Evolutionary conservation across 2,888 invertebrate species (phyloP).

Genomic region (Cataglyphis albicans): DNA sequence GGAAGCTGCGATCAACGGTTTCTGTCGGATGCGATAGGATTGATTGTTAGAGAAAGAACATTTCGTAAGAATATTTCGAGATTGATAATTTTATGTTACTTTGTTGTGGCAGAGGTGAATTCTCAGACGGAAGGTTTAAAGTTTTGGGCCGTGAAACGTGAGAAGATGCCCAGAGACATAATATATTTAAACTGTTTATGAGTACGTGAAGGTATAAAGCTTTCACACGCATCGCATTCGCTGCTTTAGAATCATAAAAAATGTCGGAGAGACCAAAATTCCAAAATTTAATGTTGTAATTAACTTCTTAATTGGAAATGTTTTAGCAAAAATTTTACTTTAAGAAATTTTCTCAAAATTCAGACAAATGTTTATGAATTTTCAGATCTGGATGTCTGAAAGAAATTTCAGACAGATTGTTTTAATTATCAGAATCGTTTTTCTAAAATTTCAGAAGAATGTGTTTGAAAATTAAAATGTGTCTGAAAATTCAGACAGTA

Average conservation of each 20-base stretch:
- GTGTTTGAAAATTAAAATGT: too few species aligned
- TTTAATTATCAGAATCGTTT: too few species aligned
- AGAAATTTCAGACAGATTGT: too few species aligned
- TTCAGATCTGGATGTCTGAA: too few species aligned
- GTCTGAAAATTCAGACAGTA: too few species aligned
- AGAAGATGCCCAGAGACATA: not conserved
- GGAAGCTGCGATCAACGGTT: conserved; percentile 67
- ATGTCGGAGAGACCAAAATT: not conserved
- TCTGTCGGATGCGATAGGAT: conserved; percentile 23
- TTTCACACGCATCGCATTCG: not conserved
- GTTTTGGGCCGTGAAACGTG: not conserved
- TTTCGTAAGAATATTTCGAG: conserved; percentile 7
- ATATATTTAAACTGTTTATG: not conserved
- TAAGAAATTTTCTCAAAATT: too few species aligned
- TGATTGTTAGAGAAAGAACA: conserved; percentile 2
- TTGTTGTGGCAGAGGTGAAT: not conserved
- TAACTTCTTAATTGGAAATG: not conserved
- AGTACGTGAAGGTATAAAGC: not conserved
- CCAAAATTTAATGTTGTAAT: not conserved
- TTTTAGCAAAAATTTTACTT: not conserved
- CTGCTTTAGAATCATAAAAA: not conserved
- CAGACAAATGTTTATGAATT: too few species aligned
- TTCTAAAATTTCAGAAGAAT: too few species aligned
- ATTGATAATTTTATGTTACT: not conserved
- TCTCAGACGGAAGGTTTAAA: not conserved